Base-by-base conservation (phyloP, 2,797 vertebrate genomes). In the Sandelia bainsii region DNA sequence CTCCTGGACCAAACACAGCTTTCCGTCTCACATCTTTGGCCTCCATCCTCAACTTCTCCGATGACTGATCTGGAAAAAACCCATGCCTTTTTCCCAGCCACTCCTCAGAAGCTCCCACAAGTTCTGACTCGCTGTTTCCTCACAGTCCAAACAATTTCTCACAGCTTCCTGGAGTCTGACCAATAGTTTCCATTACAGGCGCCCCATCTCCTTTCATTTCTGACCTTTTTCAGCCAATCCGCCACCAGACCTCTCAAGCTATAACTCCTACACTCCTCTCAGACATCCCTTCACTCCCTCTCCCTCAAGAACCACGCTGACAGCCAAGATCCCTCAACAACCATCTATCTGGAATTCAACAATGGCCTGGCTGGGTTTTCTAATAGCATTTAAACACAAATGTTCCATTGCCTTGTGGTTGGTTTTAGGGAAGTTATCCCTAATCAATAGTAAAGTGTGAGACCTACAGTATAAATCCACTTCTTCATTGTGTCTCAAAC, bases 171-270 rank as follows among this genome's bases (percentile, higher is more conserved):
- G 52, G 76, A 86, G 67, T 37, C 50, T 52, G 73, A 86, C 78
- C 84, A 75, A 48, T 16, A 70, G 34, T 88, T 90, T 87, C 87
- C 85, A 80, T 76, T 51, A 32, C 65, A 69, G 58, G 11, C 23
- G 1, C 59, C 79, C 53, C 63, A 52, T 82, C 59, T 52, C 53
- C 50, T 54, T 8, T 65, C 62, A 62, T 63, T 23, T 51, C 45
- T 72, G 78, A 85, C 78, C 80, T 86, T 75, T 25, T 79, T 6
- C 52, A 64, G 77, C 61, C 52, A 79, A 79, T 67, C 25, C 45
- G 57, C 53, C 27, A 60, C 57, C 61, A 72, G 61, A 62, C n/a
- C 27, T 80, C 53, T 75, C 72, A 73, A 39, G 22, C 73, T 73
- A 44, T 16, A 25, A 75, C 80, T 83, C 76, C 74, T 39, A 69